Evolutionary conservation across 2,113 vertebrate species (phyloP).

Genomic region (Astur gentilis): DNA sequence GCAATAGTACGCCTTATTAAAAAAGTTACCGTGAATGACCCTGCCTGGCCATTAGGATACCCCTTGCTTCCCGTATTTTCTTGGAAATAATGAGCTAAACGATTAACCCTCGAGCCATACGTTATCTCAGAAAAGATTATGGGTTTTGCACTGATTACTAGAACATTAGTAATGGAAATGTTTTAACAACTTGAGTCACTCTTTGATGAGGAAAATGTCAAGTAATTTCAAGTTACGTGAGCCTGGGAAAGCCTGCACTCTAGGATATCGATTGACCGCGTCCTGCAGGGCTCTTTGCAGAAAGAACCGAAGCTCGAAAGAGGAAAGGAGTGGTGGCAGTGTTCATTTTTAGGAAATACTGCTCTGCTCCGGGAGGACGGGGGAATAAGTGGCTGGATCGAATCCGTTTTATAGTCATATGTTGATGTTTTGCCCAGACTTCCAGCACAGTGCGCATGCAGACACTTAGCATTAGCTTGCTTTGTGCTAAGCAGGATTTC

Average conservation of each 20-base stretch:
- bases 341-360: not conserved
- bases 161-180: not conserved
- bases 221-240: not conserved
- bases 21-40: not conserved
- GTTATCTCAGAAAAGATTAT: not conserved
- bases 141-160: not conserved
- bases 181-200: not conserved
- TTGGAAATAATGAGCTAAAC: not conserved
- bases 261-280: rapidly evolving
- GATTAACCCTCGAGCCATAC: not conserved
- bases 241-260: not conserved
- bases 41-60: no score
- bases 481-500: not conserved
- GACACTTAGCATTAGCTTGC: not conserved
- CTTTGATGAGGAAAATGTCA: not conserved
- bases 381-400: rapidly evolving
- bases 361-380: not conserved
- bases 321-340: rapidly evolving
- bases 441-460: rapidly evolving
- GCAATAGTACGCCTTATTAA: not conserved
- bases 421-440: rapidly evolving
- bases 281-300: not conserved
- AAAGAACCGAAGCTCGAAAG: not conserved
- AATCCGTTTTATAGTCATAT: rapidly evolving
- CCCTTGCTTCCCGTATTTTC: not conserved